Percentiles rank a stretch among this genome's conserved stretches.
These are phyloP conservation scores for Glaucopsyche alexis DNA, from an alignment of 2,888 invertebrate genomes.

Conservation along the genomic window DNA sequence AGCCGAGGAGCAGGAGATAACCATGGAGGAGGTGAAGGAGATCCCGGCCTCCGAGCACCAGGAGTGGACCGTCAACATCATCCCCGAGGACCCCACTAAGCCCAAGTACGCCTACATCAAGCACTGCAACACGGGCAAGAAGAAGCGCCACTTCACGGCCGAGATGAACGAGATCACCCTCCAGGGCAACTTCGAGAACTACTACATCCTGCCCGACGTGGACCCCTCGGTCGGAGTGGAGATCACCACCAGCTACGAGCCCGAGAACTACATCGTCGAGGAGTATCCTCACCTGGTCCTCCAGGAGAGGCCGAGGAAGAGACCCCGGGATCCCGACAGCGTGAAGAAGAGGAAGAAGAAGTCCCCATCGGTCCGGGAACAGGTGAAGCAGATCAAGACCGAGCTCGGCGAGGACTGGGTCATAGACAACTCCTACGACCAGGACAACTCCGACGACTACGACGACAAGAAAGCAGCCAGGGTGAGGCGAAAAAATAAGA, in stretches of 20 bases:
- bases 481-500: slow-evolving; percentile 74
- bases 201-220: slow-evolving; percentile 71
- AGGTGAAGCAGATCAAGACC: slow-evolving; percentile 46
- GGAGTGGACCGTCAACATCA: slow-evolving; percentile 70
- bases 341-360: slow-evolving; percentile 48
- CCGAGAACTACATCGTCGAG: slow-evolving; percentile 67
- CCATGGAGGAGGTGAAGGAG: slow-evolving; percentile 70
- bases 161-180: slow-evolving; percentile 69
- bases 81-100: slow-evolving; percentile 58
- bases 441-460: slow-evolving; percentile 55
- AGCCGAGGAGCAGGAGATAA: slow-evolving; percentile 72
- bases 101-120: slow-evolving; percentile 72
- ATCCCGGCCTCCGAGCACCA: slow-evolving; percentile 54
- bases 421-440: slow-evolving; percentile 63
- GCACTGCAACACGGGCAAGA: slow-evolving; percentile 65
- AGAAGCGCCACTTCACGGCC: slow-evolving; percentile 67
- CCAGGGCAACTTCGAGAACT: slow-evolving; percentile 70
- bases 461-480: slow-evolving; percentile 64
- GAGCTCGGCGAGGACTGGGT: slow-evolving; percentile 63
- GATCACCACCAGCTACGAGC: slow-evolving; percentile 68
- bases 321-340: slow-evolving; percentile 48
- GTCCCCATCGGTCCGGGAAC: slow-evolving; percentile 43
- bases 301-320: slow-evolving; percentile 60
- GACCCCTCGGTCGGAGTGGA: slow-evolving; percentile 69
- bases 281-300: slow-evolving; percentile 66